Evolutionary conservation across 1,140 invertebrate genomes (phyloP), one percentile per base, ranked within the genome.

Genomic region (Amphibalanus amphitrite): DNA sequence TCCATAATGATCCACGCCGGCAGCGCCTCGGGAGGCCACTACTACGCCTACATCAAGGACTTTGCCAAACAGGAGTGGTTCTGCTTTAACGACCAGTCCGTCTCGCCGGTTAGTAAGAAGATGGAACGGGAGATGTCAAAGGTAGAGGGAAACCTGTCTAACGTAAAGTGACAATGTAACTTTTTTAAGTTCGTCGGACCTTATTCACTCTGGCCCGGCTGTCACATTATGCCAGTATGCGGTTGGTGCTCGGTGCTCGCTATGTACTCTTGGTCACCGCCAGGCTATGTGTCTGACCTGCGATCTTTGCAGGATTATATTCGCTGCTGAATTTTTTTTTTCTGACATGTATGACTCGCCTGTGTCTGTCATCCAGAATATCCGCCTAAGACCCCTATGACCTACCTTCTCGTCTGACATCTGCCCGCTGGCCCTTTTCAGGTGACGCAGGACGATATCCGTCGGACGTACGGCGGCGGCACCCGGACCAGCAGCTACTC

Each of bases 1-100:
- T 91, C 91, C 20, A 92, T 95, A 59, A 93, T 95, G 91, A 90
- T 95, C 70, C 93, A 96, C 81, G 92, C 91, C 40, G 93, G 93
- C 13, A 92, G 89, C 82, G 91, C 92, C 0, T 89, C 89, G 68
- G 92, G 92, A 33, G 93, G 93, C 0, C 93, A 96, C 81, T 96
- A 96, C 80, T 96, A 93, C 80, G 92, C 91, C 28, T 95, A 95
- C 76, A 93, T 95, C 67, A 94, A 93, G 84, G 92, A 93, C 78
- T 90, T 92, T 69, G 81, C 84, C 67, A 89, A 84, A 40, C 82
- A 85, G 26, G 82, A 87, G 74, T 93, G 91, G 91, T 87, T 86
- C 77, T 90, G 90, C 77, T 93, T 91, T 77, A 92, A 93, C 78
- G 91, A 93, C 80, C 87, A 90, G 79, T 85, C 81, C 76, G 88